Base-by-base conservation (phyloP, 2,888 invertebrate genomes). In the Diaprepes abbreviatus region DNA sequence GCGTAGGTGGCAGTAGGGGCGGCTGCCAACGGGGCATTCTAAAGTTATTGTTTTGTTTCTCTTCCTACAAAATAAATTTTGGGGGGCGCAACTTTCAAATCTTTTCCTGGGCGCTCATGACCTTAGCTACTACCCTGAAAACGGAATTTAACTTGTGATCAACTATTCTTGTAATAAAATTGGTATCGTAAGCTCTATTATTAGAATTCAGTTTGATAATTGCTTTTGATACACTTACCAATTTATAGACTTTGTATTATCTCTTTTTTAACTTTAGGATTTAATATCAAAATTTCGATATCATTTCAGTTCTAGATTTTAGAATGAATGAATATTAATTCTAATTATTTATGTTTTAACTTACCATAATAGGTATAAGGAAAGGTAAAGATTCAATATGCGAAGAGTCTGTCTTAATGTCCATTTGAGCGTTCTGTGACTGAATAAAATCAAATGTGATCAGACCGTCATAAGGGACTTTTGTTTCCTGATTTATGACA, bases 251-350 rank as follows among this genome's bases (percentile, higher is more conserved):
- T 68, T 6, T 72, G 71, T 31, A 58, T 67, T 19, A 74, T 72
- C 12, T 73, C 75, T 66, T 75, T 58, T 43, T 55, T 57, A 28
- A 73, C 60, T 35, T 74, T 17, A 9, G 33, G 9, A 66, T 75
- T 74, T 31, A 65, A 28, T 50, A 75, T 58, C 14, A 64, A 43
- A 6, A 75, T 59, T 67, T 75, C 55, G 28, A 75, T 63, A 16
- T 71, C n/a, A 71, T 70, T 73, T 75, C 74, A 7, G 67, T 70
- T 36, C 74, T 57, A 19, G 75, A 69, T 7, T 52, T 36, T 16
- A 72, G 33, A 52, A 69, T 21, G 14, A 38, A 67, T 65, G 10
- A n/a, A n/a, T n/a, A n/a, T n/a, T n/a, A 43, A 12, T 43, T 43
- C 3, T 33, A 9, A 33, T 9, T 7, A 24, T 33, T 9, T 9